phyloP scores from a whole-genome alignment of 2,797 vertebrate species.

The Tolypeutes matacus region DNA sequence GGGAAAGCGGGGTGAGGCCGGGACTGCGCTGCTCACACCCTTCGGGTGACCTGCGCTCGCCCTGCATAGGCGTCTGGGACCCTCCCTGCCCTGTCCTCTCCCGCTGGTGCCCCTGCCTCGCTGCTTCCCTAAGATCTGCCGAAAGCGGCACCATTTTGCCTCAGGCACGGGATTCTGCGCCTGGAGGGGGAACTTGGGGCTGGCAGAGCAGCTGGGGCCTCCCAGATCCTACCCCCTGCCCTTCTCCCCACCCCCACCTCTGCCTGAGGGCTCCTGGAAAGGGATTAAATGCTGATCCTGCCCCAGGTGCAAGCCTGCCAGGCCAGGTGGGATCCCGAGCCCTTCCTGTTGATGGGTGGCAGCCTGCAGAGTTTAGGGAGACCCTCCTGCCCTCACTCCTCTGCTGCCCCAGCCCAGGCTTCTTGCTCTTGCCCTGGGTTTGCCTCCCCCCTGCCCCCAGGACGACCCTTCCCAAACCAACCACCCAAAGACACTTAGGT shows the following conservation, averaged over 20 bases:
- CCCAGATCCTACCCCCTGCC: not conserved
- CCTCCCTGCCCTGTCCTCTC: not conserved
- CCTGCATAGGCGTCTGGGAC: not conserved
- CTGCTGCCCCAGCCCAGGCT: not conserved
- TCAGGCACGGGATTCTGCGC: not conserved
- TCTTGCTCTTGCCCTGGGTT: not conserved
- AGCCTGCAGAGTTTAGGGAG: not conserved
- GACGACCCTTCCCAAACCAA: slow-evolving; percentile 38
- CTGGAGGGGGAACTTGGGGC: not conserved
- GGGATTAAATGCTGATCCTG: not conserved
- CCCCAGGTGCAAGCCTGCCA: not conserved
- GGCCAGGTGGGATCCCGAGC: not conserved
- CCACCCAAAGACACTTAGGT: not conserved
- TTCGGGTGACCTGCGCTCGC: not conserved
- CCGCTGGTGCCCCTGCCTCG: not conserved
- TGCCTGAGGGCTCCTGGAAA: not conserved
- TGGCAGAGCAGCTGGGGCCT: not conserved
- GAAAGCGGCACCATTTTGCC: slow-evolving; percentile 57
- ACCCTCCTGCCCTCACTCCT: not conserved
- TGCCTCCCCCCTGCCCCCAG: not conserved
- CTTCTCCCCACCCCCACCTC: not conserved
- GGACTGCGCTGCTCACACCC: not conserved
- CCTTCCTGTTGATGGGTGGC: not conserved
- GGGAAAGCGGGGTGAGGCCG: not conserved
- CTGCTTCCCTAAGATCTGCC: not conserved